Evolutionary conservation across 1,140 invertebrate genomes (phyloP).

Genomic region (Cryptotermes secundus): DNA sequence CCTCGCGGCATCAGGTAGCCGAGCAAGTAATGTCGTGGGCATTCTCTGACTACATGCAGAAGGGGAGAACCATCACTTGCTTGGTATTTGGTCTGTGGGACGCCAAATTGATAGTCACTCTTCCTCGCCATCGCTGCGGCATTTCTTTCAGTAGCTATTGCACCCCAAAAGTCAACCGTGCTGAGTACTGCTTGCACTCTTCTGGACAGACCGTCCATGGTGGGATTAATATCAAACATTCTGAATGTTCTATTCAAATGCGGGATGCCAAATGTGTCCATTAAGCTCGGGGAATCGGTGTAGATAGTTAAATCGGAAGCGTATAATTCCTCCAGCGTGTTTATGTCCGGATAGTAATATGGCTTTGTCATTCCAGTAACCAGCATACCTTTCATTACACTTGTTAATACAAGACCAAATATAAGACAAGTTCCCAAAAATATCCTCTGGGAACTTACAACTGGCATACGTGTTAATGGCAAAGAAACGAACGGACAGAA

Average conservation of each 20-base stretch:
- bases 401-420: constrained; percentile 44
- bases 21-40: constrained; percentile 46
- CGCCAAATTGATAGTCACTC: not conserved
- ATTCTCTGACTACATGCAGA: constrained; percentile 48
- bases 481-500: not conserved
- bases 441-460: constrained; percentile 39
- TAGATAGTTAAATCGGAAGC: constrained; percentile 42
- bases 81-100: constrained; percentile 26
- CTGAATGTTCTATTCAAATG: too few species aligned
- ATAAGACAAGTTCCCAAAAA: constrained; percentile 43
- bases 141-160: not conserved
- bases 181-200: not conserved
- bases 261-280: constrained; percentile 41
- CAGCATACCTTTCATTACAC: constrained; percentile 42
- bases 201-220: not conserved
- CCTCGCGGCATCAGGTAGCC: constrained; percentile 43
- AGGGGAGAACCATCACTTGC: constrained; percentile 37
- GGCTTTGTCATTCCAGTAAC: constrained; percentile 44
- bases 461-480: not conserved
- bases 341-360: constrained; percentile 47
- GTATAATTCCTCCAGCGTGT: constrained; percentile 46
- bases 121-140: not conserved
- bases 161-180: not conserved
- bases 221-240: not conserved
- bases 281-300: constrained; percentile 40